phyloP scores from a whole-genome alignment of 2,797 vertebrate species.

The Crenichthys baileyi region DNA sequence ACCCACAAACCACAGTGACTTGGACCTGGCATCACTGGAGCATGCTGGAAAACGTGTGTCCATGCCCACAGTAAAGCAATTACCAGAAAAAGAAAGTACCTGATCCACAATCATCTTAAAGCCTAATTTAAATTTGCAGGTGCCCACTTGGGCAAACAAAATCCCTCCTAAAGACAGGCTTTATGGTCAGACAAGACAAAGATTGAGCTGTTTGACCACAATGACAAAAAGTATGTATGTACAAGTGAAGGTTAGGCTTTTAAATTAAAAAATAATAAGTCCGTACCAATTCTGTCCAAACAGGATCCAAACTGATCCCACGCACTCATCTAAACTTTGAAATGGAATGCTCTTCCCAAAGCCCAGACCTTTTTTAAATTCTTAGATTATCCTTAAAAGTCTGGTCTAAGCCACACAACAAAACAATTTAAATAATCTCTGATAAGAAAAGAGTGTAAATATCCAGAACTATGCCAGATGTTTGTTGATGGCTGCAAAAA shows the following conservation, averaged over 20 bases:
- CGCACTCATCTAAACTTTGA: too few species aligned
- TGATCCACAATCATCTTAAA: neutral
- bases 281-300: neutral
- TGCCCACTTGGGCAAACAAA: neutral
- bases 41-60: neutral
- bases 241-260: too few species aligned
- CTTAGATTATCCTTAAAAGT: too few species aligned
- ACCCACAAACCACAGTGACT: neutral
- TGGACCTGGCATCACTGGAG: neutral
- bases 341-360: too few species aligned
- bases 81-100: neutral
- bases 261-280: neutral
- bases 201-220: too few species aligned
- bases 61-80: neutral
- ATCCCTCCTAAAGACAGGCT: neutral
- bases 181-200: neutral
- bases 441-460: neutral
- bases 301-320: too few species aligned
- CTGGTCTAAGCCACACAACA: too few species aligned
- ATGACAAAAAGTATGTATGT: too few species aligned
- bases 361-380: too few species aligned
- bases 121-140: neutral
- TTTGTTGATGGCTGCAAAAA: neutral
- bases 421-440: too few species aligned
- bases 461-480: neutral